Conservation (phyloP, 2,797 vertebrate species). For the Crocidura indochinensis region DNA sequence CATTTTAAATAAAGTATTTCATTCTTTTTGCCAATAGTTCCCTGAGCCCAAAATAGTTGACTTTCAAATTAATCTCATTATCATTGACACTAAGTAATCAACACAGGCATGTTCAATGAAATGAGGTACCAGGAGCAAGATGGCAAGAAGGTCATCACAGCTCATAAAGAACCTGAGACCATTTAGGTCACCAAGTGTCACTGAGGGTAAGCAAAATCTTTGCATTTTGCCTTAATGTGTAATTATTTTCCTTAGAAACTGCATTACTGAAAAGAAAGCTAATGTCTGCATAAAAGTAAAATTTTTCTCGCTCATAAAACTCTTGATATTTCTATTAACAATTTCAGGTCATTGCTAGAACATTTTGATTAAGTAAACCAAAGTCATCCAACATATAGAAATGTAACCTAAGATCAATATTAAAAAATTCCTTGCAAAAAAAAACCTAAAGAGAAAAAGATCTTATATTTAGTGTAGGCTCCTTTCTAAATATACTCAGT, state of each 20-base stretch:
- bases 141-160: background rate
- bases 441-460: background rate
- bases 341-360: background rate
- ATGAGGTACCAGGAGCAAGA: background rate
- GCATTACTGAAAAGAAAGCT: background rate
- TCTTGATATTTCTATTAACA: background rate
- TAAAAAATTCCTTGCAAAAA: background rate
- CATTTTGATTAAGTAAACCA: background rate
- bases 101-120: constrained; percentile 39
- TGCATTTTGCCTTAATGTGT: background rate
- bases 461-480: too few relatives aligned
- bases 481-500: too few relatives aligned
- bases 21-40: constrained; percentile 60
- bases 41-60: constrained; percentile 60
- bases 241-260: background rate
- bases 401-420: too few relatives aligned
- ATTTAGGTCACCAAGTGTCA: background rate
- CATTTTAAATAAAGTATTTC: constrained; percentile 85
- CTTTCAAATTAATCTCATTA: constrained; percentile 44
- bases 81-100: constrained; percentile 25
- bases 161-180: background rate
- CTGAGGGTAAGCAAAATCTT: background rate
- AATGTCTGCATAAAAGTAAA: background rate
- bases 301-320: background rate
- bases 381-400: background rate